Conservation (phyloP, 2,113 vertebrate species). For the Sclerurus mexicanus region DNA sequence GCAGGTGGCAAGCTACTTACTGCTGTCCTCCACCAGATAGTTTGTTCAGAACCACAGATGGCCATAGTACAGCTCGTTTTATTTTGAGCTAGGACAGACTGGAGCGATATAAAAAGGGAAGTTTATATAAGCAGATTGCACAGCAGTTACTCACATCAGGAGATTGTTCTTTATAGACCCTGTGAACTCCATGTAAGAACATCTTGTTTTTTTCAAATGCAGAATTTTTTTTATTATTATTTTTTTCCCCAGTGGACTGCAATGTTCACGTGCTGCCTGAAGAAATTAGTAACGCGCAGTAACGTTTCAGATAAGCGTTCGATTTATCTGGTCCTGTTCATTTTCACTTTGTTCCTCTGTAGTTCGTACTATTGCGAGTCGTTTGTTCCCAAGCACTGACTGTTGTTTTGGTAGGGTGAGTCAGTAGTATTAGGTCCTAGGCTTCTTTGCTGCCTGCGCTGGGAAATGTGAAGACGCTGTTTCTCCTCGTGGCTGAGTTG, state of each 20-base stretch:
- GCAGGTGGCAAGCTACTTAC: background rate
- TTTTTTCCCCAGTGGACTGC: background rate
- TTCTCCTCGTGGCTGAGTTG: background rate
- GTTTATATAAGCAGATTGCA: background rate
- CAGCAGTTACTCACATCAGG: background rate
- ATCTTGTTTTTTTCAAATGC: background rate
- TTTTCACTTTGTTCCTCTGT: constrained; percentile 11
- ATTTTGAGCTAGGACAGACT: background rate
- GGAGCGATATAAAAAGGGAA: constrained; percentile 34
- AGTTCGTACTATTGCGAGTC: background rate
- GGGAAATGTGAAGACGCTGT: background rate
- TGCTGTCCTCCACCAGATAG: background rate
- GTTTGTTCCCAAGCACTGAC: constrained; percentile 1
- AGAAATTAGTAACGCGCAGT: background rate
- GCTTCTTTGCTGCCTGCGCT: background rate
- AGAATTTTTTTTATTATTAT: background rate
- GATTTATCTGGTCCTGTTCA: constrained; percentile 9
- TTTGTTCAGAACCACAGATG: background rate
- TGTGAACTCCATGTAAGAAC: background rate
- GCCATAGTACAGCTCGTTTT: background rate
- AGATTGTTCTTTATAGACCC: background rate
- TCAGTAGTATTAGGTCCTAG: background rate
- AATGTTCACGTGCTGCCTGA: constrained; percentile 5
- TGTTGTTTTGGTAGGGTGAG: constrained; percentile 1
- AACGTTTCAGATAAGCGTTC: background rate